Conservation (phyloP, 2,888 invertebrate genomes). For the Priocnemis perturbator region DNA sequence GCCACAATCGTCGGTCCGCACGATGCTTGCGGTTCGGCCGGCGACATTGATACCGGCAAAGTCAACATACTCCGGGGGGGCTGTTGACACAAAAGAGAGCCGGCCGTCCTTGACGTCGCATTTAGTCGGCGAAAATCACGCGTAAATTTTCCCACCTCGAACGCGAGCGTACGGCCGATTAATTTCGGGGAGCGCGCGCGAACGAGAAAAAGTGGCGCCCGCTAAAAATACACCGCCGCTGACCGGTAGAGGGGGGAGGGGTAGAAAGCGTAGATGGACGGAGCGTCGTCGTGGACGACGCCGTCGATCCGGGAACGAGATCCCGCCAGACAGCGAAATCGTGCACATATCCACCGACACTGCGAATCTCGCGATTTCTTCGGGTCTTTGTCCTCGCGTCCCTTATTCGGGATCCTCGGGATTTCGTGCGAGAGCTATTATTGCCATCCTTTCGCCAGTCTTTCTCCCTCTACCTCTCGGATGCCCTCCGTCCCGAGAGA, state of each 20-base stretch:
- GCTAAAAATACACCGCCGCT: too few species aligned
- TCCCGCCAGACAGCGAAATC: not conserved
- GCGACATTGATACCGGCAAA: too few species aligned
- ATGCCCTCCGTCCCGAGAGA: not conserved
- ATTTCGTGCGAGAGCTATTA: constrained; percentile 17
- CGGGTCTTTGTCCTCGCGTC: not conserved
- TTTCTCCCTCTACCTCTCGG: too few species aligned
- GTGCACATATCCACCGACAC: not conserved
- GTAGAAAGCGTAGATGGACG: not conserved
- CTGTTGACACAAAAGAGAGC: too few species aligned
- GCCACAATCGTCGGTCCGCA: too few species aligned
- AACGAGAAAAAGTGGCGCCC: too few species aligned
- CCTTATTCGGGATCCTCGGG: not conserved
- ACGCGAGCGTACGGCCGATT: not conserved
- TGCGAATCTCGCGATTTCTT: not conserved
- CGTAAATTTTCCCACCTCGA: not conserved
- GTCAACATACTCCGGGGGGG: too few species aligned
- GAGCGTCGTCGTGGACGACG: not conserved
- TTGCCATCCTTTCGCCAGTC: not conserved
- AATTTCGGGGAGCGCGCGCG: not conserved
- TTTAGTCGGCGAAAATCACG: too few species aligned
- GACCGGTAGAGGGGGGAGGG: not conserved
- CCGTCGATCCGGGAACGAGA: not conserved
- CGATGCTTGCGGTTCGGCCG: too few species aligned
- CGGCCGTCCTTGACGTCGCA: too few species aligned